Percentiles rank a stretch among this genome's conserved stretches.
These are phyloP conservation scores for Melitaea athalia DNA, from an alignment of 2,888 invertebrate species.

Conservation along the genomic window DNA sequence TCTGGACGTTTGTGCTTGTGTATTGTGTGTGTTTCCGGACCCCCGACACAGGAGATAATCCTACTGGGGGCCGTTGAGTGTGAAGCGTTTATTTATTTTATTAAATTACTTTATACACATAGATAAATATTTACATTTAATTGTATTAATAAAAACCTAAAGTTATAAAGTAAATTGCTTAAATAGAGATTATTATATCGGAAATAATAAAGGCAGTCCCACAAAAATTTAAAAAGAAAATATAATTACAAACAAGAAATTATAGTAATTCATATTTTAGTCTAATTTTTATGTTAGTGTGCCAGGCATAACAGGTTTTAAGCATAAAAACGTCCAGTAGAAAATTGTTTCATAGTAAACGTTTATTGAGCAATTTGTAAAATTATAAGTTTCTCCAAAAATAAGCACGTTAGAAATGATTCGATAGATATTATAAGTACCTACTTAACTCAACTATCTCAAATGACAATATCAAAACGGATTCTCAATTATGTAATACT, in stretches of 20 bases:
- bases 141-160: too few species aligned
- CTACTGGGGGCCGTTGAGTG: too few species aligned
- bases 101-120: too few species aligned
- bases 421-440: background rate
- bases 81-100: too few species aligned
- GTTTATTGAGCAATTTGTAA: slow-evolving; percentile 4
- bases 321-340: background rate
- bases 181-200: too few species aligned
- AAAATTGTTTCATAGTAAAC: background rate
- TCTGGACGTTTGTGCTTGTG: too few species aligned
- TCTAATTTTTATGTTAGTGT: slow-evolving; percentile 5
- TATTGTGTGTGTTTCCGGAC: too few species aligned
- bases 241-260: background rate
- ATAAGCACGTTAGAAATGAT: slow-evolving; percentile 2
- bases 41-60: too few species aligned
- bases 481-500: slow-evolving; percentile 42
- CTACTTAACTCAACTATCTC: background rate
- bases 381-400: slow-evolving; percentile 6
- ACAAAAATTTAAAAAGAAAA: background rate
- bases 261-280: background rate
- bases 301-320: background rate
- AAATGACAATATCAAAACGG: background rate
- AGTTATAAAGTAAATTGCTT: too few species aligned
- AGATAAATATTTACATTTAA: too few species aligned
- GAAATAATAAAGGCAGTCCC: too few species aligned